Evolutionary conservation across 2,797 vertebrate genomes (phyloP).

Genomic region (Toxotes lorentzi): DNA sequence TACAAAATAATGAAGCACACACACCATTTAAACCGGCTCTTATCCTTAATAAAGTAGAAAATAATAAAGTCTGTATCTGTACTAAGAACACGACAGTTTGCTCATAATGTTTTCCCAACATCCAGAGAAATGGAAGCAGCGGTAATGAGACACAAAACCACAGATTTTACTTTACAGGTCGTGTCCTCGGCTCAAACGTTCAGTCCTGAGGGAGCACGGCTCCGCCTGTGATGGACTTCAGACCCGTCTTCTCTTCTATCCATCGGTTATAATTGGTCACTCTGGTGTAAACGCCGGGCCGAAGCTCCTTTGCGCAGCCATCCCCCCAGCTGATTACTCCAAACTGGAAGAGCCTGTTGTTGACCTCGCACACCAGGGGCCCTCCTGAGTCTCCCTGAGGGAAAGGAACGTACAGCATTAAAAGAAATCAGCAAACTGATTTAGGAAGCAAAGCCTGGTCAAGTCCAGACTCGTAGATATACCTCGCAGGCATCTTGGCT

Average conservation of each 20-base stretch:
- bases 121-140: too few species aligned
- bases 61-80: too few species aligned
- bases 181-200: neutral
- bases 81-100: too few species aligned
- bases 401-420: neutral
- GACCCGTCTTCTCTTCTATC: conserved; percentile 83
- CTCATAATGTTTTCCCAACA: too few species aligned
- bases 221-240: conserved; percentile 54
- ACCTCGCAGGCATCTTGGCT: conserved; percentile 91
- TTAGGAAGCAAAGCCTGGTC: fast-evolving
- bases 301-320: conserved; percentile 84
- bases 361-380: conserved; percentile 88
- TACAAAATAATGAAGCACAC: neutral
- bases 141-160: neutral
- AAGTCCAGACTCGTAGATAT: conserved; percentile 27
- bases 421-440: neutral
- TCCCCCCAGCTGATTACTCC: conserved; percentile 96
- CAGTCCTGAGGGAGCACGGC: conserved; percentile 70
- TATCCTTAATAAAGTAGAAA: too few species aligned
- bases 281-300: conserved; percentile 94
- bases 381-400: conserved; percentile 95
- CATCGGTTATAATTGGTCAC: conserved; percentile 91
- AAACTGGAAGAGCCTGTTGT: conserved; percentile 84
- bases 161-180: neutral
- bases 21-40: neutral